Evolutionary conservation across 2,888 invertebrate species (phyloP), one percentile per base, ranked within the genome.

Genomic region (Aporophyla nigra): DNA sequence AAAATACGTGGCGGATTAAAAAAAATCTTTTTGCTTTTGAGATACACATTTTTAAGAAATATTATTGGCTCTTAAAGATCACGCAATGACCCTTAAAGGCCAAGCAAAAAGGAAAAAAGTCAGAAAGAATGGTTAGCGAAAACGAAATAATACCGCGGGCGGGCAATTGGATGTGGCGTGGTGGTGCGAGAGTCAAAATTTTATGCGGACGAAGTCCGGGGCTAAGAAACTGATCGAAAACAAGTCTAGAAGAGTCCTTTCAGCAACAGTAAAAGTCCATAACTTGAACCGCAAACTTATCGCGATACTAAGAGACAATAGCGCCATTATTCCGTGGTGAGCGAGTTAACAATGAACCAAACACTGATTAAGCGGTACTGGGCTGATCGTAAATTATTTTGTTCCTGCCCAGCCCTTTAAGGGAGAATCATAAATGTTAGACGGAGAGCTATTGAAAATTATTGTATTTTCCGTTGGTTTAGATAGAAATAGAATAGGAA

Each of bases 301-400:
- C 94, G 90, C 92, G 94, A 94, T 95, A 91, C 91, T 90, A 90
- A 91, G 90, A 94, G 93, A 95, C 95, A 95, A 95, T 95, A 90
- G 95, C 91, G 81, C 92, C 93, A 94, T 95, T 94, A 94, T 94
- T 91, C 92, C 88, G 87, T 86, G 90, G 90, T 87, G 91, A 89
- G 91, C 92, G 90, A 92, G 93, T 93, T 93, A 93, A 95, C 95
- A 95, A 95, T 94, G 94, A 94, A 89, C 93, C 91, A 90, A 93
- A 92, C 90, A 90, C 93, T 95, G 95, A 95, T 95, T 95, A 95
- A 95, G 94, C 93, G 93, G 93, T 94, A 90, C 91, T 86, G 87
- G 76, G 84, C 83, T 84, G 92, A 91, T 93, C 93, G 92, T 94
- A 94, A 94, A 95, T 95, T 93, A 95, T 94, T 93, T 93, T 90